These are phyloP conservation scores for Anorthoa munda DNA, from an alignment of 2,888 invertebrate genomes.

Conservation along the genomic window DNA sequence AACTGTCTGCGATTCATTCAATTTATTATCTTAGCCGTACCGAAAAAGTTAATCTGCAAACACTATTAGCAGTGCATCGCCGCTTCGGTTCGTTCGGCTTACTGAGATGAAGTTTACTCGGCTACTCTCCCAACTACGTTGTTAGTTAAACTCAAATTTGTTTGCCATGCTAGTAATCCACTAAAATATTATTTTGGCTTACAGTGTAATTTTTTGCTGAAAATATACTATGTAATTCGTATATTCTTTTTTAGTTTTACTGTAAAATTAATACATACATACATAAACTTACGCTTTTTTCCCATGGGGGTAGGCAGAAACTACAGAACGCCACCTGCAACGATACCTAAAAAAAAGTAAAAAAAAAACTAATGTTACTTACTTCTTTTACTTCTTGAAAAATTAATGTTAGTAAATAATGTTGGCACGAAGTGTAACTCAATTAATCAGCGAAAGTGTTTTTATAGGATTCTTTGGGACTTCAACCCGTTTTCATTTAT, in stretches of 20 bases:
- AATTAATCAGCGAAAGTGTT: neutral
- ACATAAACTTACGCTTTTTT: too few relatives aligned
- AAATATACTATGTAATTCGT: neutral
- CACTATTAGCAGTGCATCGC: conserved; percentile 58
- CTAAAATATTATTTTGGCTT: conserved; percentile 38
- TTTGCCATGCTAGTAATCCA: conserved; percentile 47
- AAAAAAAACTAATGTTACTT: too few relatives aligned
- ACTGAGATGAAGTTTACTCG: conserved; percentile 66
- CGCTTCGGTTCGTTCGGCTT: conserved; percentile 65
- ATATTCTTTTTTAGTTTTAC: too few relatives aligned
- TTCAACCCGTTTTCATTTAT: neutral
- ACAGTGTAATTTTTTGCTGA: neutral
- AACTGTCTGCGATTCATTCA: conserved; percentile 23
- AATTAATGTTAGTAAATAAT: neutral
- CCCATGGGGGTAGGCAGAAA: too few relatives aligned
- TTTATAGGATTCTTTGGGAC: neutral
- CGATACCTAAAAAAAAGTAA: too few relatives aligned
- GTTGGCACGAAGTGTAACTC: conserved; percentile 1
- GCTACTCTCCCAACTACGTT: conserved; percentile 49
- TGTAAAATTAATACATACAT: too few relatives aligned
- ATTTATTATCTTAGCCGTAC: conserved; percentile 13
- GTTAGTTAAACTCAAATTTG: conserved; percentile 59
- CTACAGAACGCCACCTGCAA: too few relatives aligned
- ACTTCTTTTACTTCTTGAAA: too few relatives aligned
- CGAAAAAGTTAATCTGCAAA: conserved; percentile 46